Evolutionary conservation across 2,888 invertebrate species (phyloP), one percentile per base, ranked within the genome.

Genomic region (Pseudococcus viburni): DNA sequence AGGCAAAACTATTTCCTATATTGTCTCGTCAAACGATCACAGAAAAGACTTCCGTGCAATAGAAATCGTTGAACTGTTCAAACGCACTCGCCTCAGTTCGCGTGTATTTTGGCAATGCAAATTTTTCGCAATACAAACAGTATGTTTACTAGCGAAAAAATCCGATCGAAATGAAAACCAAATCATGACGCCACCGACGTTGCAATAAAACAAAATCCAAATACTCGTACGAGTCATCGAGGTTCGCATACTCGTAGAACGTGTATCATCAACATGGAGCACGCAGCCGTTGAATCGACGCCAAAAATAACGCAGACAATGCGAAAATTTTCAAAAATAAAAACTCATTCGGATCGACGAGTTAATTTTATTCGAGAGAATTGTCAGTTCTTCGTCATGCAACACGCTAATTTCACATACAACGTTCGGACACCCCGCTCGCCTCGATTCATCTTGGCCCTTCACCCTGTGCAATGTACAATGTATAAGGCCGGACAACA

Each of bases 361-460:
- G 80, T 83, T 83, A 83, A 83, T 83, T 83, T 73, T 46, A 83
- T 42, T 83, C 80, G 80, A 83, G 80, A 42, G 46, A n/a, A 46
- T 83, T 83, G 46, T 83, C 73, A 73, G 64, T 12, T 64, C 64
- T 64, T 73, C 73, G 73, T 73, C 73, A 73, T 73, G 73, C 73
- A 73, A 73, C 73, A 73, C 73, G 73, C 73, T 73, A 73, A 73
- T 73, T 73, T 73, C 33, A 15, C 11, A 33, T 73, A 33, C 17
- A 33, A 0, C 15, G 59, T 59, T 17, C 73, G 33, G 73, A 33
- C 73, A 73, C 26, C 5, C 73, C 15, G 15, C 33, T 73, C 33
- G 15, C 73, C 12, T 39, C 73, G 11, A 15, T 11, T 33, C 15
- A 17, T n/a, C 64, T 3, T 22, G 7, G 22, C 12, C 22, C 22